These are phyloP conservation scores for Calvadosia cruxmelitensis DNA, from an alignment of 30 jellyfish, hydroid and myxozoan genomes.

Conservation along the genomic window DNA sequence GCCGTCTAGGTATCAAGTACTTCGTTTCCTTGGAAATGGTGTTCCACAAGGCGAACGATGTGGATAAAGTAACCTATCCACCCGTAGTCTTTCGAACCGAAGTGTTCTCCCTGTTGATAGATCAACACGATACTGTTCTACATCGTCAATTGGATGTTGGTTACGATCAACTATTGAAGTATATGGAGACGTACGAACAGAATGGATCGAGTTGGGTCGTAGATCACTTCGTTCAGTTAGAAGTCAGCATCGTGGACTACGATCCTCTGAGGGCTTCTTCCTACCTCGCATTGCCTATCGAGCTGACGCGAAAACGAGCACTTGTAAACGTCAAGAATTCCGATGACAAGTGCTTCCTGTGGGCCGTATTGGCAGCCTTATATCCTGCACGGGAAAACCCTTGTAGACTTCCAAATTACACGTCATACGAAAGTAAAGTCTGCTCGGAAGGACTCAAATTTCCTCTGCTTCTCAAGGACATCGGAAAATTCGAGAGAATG, in stretches of 20 bases:
- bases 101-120: not conserved
- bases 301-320: not conserved
- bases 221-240: not conserved
- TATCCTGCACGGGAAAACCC: not conserved
- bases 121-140: not conserved
- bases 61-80: not conserved
- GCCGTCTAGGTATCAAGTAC: not conserved
- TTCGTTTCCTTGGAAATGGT: not conserved
- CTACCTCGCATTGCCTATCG: not conserved
- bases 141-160: not conserved
- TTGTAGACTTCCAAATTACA: not conserved
- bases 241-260: not conserved
- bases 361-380: not conserved
- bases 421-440: conserved; percentile 2
- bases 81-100: not conserved
- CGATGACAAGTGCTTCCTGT: not conserved
- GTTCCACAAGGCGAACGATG: not conserved
- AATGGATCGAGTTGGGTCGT: not conserved
- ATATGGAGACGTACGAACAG: not conserved
- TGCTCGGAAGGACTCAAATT: conserved; percentile 27
- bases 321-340: not conserved
- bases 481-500: conserved; percentile 16
- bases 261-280: not conserved
- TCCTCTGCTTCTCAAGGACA: conserved; percentile 19
- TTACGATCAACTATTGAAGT: not conserved